Evolutionary conservation across 2,888 invertebrate species (phyloP).

Genomic region (Linyphia triangularis): DNA sequence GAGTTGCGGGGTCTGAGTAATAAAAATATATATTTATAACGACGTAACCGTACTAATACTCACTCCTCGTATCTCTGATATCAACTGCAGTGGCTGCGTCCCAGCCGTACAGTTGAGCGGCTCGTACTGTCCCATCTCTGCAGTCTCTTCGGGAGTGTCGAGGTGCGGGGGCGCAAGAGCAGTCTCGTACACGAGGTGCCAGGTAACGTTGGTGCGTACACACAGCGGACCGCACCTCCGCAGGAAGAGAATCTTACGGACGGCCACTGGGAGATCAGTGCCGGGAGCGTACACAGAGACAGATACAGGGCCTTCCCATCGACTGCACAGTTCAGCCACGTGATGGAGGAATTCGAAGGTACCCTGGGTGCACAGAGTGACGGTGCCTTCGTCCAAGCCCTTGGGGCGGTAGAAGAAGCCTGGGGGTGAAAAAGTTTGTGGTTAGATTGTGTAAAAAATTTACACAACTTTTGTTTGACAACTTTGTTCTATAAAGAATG

Average conservation of each 20-base stretch:
- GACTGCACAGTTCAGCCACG: conserved; percentile 89
- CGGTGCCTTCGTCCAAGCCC: conserved; percentile 85
- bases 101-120: conserved; percentile 55
- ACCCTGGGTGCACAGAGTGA: conserved; percentile 95
- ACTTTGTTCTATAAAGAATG: too few relatives aligned
- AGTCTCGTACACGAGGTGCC: conserved; percentile 92
- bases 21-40: too few relatives aligned
- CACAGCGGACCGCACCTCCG: conserved; percentile 87
- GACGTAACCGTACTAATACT: too few relatives aligned
- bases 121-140: conserved; percentile 47
- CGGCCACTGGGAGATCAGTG: conserved; percentile 87
- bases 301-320: conserved; percentile 93
- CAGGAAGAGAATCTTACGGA: conserved; percentile 89
- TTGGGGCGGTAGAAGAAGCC: neutral
- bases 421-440: conserved; percentile 81
- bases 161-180: conserved; percentile 78
- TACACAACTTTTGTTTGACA: too few relatives aligned
- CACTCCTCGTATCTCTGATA: conserved; percentile 68
- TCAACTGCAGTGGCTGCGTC: conserved; percentile 23
- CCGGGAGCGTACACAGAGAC: conserved; percentile 93
- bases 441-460: too few relatives aligned
- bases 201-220: conserved; percentile 89
- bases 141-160: conserved; percentile 28
- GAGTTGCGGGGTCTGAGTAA: too few relatives aligned
- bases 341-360: conserved; percentile 95